These are phyloP conservation scores for Bimastos eiseni DNA, from an alignment of 2,888 invertebrate genomes.

Conservation along the genomic window DNA sequence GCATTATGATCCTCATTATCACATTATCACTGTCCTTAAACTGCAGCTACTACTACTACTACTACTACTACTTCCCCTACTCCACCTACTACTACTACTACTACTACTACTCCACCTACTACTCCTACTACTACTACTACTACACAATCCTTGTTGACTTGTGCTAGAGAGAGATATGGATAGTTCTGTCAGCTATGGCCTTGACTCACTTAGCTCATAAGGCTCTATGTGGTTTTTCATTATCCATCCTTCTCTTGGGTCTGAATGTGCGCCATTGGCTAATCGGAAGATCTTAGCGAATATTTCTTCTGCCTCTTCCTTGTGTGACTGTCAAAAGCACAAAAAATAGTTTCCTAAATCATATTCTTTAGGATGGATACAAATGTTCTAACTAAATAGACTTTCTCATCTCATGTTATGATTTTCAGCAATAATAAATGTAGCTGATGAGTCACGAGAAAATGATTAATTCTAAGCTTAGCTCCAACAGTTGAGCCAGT, in stretches of 20 bases:
- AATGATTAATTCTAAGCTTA: neutral
- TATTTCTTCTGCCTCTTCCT: neutral
- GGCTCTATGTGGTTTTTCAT: neutral
- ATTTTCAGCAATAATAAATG: no score
- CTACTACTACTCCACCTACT: no score
- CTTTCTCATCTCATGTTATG: neutral
- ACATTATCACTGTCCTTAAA: neutral
- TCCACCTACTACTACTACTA: no score
- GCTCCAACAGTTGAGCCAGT: neutral
- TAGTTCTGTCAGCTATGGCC: no score
- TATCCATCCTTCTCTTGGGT: conserved; percentile 20
- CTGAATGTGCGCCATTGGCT: neutral
- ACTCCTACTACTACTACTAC: no score
- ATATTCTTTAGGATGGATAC: neutral
- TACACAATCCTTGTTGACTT: no score
- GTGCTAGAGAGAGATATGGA: no score
- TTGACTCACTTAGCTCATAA: neutral
- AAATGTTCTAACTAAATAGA: neutral
- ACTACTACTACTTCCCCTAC: no score
- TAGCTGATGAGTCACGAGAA: no score
- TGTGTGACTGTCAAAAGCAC: neutral
- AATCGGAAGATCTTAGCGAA: neutral
- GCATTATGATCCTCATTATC: neutral
- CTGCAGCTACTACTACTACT: neutral
- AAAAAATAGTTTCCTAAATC: neutral